These are phyloP conservation scores for Bradynema listronoti DNA, from an alignment of 1,140 invertebrate species.

Conservation along the genomic window DNA sequence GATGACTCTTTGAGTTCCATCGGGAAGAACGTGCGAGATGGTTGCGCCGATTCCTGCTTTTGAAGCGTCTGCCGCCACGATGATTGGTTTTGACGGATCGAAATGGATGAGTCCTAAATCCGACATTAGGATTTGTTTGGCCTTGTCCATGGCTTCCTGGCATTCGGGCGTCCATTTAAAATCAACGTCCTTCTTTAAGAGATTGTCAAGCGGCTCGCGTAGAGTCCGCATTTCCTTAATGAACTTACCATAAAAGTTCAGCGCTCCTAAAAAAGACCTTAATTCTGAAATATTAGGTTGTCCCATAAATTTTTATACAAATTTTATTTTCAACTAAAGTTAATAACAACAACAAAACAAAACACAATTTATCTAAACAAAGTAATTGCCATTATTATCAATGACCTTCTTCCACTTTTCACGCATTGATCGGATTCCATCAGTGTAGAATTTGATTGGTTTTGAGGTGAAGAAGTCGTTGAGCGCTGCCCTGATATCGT, in stretches of 20 bases:
- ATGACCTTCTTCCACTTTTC: no score
- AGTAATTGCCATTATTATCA: no score
- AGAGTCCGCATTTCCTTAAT: slow-evolving; percentile 24
- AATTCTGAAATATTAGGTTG: slow-evolving; percentile 10
- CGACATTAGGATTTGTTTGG: slow-evolving; percentile 35
- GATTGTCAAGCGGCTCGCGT: slow-evolving; percentile 37
- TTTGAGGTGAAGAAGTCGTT: no score
- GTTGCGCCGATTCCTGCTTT: slow-evolving; percentile 47
- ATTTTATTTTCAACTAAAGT: no score
- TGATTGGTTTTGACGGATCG: slow-evolving; percentile 31
- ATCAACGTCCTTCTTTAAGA: slow-evolving; percentile 40
- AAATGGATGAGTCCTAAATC: slow-evolving; percentile 40
- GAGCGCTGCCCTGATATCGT: no score
- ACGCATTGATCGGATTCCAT: no score
- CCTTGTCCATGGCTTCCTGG: slow-evolving; percentile 26
- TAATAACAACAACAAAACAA: no score
- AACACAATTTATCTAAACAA: no score
- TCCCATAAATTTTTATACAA: no score
- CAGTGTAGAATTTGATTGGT: no score
- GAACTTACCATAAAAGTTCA: slow-evolving; percentile 42
- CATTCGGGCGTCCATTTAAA: slow-evolving; percentile 31
- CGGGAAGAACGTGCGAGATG: slow-evolving; percentile 34
- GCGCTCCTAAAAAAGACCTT: slow-evolving; percentile 41
- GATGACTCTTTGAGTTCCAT: slow-evolving; percentile 40
- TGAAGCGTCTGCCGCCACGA: slow-evolving; percentile 47